Evolutionary conservation across 2,888 invertebrate species (phyloP), one percentile per base, ranked within the genome.

Genomic region (Loripinus fragilis): DNA sequence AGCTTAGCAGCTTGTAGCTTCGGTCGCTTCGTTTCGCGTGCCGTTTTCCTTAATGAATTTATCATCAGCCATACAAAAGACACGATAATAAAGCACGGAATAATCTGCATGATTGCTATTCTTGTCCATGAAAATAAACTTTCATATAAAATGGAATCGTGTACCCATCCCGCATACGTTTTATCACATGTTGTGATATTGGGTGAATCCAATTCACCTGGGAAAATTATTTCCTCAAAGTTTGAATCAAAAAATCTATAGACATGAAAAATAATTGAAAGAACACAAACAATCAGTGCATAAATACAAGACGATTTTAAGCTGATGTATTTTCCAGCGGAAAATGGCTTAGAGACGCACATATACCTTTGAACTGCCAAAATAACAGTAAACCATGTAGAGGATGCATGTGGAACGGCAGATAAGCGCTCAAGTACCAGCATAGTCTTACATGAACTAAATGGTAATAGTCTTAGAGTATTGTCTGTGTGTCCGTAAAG

Each of bases 321-420:
- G 10, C 5, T 30, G 5, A 65, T 65, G 17, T 38, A 35, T 8
- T 41, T 15, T 20, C 65, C n/a, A 7, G 65, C 65, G 20, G 12
- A 2, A 5, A 65, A 65, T 3, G 65, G 65, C 35, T n/a, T 20
- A 8, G 41, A 35, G 20, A 65, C 35, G 20, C 65, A 65, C 1
- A 65, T 33, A 23, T 41, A 65, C 17, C 65, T n/a, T 23, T 65
- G 65, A 20, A 65, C 10, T 7, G 65, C 35, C 10, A 65, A 7
- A 23, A 65, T 35, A 23, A 65, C 65, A 5, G 65, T 65, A 15
- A 65, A 33, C 65, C 65, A 65, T 12, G 41, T 65, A 8, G 65
- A 65, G 23, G 65, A 33, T 1, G 35, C 41, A 65, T 65, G 65
- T 7, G 65, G 20, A 20, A 65, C 35, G 5, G 65, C 35, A 8